Evolutionary conservation across 2,113 vertebrate genomes (phyloP).

Genomic region (Corythornis cristatus): DNA sequence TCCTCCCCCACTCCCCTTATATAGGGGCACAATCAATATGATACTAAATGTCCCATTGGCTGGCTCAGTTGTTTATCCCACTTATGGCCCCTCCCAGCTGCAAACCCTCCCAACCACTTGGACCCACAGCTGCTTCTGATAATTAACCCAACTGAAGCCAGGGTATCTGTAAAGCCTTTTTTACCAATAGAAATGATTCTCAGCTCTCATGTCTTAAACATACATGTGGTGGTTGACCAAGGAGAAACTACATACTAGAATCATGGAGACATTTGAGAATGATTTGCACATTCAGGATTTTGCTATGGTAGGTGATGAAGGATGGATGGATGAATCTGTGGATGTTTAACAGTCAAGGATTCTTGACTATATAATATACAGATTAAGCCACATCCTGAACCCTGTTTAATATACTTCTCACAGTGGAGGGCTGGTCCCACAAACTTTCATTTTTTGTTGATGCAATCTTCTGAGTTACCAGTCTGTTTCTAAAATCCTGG

Average conservation of each 20-base stretch:
- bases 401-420: background rate
- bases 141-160: too few species aligned
- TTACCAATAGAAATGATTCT: background rate
- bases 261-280: background rate
- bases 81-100: too few species aligned
- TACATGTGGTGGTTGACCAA: rapidly evolving
- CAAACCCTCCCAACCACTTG: too few species aligned
- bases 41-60: too few species aligned
- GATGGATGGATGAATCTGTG: background rate
- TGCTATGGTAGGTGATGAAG: background rate
- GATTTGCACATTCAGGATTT: background rate
- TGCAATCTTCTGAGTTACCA: background rate
- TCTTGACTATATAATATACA: background rate
- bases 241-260: background rate
- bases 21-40: too few species aligned
- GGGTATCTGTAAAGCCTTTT: background rate
- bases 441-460: background rate
- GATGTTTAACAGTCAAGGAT: background rate
- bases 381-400: background rate
- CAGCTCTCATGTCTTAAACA: background rate
- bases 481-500: background rate
- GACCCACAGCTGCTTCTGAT: too few species aligned
- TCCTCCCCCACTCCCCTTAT: too few species aligned
- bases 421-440: background rate
- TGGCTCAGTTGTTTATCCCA: too few species aligned